These are phyloP conservation scores for Metopolophium dirhodum DNA, from an alignment of 1,140 invertebrate species.

Conservation along the genomic window DNA sequence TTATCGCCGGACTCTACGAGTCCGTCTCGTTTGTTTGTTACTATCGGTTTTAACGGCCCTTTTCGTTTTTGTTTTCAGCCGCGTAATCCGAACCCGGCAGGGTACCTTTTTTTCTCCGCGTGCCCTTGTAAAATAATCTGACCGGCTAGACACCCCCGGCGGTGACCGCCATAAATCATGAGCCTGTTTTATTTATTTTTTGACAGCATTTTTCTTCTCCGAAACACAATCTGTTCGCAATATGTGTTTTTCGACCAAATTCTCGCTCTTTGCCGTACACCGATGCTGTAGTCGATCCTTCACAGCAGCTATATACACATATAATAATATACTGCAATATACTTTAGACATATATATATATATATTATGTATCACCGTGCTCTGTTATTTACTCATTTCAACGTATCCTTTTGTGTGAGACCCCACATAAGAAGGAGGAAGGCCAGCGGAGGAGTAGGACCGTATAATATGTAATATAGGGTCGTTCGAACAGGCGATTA, in stretches of 20 bases:
- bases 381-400: not conserved
- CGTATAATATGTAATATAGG: not conserved
- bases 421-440: not conserved
- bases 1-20: not conserved
- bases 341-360: not conserved
- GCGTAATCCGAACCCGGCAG: constrained; percentile 14
- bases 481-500: not conserved
- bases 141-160: constrained; percentile 39
- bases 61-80: constrained; percentile 6
- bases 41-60: constrained; percentile 5
- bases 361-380: not conserved
- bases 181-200: constrained; percentile 16
- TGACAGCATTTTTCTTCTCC: constrained; percentile 29
- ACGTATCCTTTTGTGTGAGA: not conserved
- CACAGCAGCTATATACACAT: not conserved
- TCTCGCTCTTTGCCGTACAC: not conserved
- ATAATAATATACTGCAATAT: not conserved
- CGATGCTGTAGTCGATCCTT: not conserved
- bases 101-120: not conserved
- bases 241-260: constrained; percentile 37
- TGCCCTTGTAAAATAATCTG: constrained; percentile 31
- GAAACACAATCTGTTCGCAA: constrained; percentile 48
- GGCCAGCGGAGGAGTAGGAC: not conserved
- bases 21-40: not conserved
- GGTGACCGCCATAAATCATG: constrained; percentile 53